A percentile compares a stretch with the other conserved stretches of the same genome.
Conservation (phyloP, 2,797 vertebrate species). For the Ctenochaetus hawaiiensis region DNA sequence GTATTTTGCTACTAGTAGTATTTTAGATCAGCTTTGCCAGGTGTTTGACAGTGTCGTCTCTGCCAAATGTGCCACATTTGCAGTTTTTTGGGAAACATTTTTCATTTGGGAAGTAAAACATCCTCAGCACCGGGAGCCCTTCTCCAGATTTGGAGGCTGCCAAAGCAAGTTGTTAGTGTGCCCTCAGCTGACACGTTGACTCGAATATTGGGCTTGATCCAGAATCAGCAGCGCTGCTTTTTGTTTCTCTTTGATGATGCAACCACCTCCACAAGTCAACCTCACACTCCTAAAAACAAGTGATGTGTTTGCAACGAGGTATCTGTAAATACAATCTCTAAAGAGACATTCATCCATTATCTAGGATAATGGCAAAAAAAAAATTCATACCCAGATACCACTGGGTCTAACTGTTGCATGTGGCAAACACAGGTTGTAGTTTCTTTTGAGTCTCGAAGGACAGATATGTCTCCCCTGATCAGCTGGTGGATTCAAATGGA, state of each 20-base stretch:
- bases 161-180: conserved; percentile 43
- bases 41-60: conserved; percentile 8
- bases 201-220: conserved; percentile 46
- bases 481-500: background rate
- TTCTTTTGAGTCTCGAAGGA: background rate
- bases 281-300: conserved; percentile 21
- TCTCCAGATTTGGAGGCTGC: conserved; percentile 36
- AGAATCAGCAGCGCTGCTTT: conserved; percentile 49
- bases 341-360: background rate
- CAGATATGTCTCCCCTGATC: background rate
- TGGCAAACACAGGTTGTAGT: background rate
- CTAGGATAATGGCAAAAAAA: background rate
- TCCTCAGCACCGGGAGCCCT: conserved; percentile 1
- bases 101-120: background rate
- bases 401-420: conserved; percentile 10
- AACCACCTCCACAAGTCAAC: conserved; percentile 9
- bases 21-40: background rate
- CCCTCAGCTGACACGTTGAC: conserved; percentile 38
- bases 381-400: background rate
- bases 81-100: conserved; percentile 22
- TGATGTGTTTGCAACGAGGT: conserved; percentile 16
- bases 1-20: background rate
- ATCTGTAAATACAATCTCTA: conserved; percentile 25
- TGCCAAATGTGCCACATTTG: conserved; percentile 10
- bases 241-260: conserved; percentile 34